These are phyloP conservation scores for Latrodectus geometricus DNA, from an alignment of 1,140 invertebrate species.

Conservation along the genomic window DNA sequence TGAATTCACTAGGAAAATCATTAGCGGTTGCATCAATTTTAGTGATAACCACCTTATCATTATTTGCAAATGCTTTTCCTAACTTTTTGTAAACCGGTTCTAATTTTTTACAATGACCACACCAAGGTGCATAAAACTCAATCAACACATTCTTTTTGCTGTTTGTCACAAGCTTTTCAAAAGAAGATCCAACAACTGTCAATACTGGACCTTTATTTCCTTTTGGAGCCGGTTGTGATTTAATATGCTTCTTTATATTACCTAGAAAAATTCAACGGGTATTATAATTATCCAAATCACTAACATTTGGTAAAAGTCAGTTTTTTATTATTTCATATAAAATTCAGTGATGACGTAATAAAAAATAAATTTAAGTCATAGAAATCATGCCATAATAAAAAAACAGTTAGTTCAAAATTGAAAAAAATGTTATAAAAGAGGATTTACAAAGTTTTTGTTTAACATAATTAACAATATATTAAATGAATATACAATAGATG, in stretches of 20 bases:
- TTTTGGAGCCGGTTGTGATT: constrained; percentile 71
- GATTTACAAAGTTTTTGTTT: no score
- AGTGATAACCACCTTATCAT: constrained; percentile 70
- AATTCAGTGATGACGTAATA: no score
- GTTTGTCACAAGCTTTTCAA: constrained; percentile 70
- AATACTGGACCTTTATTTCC: constrained; percentile 70
- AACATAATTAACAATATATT: no score
- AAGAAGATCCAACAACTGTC: constrained; percentile 71
- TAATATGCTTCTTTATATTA: constrained; percentile 66
- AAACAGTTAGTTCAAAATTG: no score
- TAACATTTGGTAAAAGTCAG: no score
- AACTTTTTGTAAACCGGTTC: constrained; percentile 70
- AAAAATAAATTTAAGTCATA: no score
- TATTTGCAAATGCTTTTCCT: constrained; percentile 67
- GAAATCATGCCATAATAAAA: no score
- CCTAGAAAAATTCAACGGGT: not conserved
- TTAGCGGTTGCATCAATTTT: constrained; percentile 73
- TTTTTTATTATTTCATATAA: no score
- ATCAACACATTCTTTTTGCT: constrained; percentile 70
- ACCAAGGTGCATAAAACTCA: constrained; percentile 73
- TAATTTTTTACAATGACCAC: constrained; percentile 72
- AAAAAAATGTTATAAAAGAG: no score
- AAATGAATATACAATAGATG: no score
- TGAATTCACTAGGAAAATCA: constrained; percentile 70
- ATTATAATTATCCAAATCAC: no score